A percentile compares a stretch with the other conserved stretches of the same genome.
phyloP scores from a whole-genome alignment of 2,113 vertebrate species.

The Chauna torquata region DNA sequence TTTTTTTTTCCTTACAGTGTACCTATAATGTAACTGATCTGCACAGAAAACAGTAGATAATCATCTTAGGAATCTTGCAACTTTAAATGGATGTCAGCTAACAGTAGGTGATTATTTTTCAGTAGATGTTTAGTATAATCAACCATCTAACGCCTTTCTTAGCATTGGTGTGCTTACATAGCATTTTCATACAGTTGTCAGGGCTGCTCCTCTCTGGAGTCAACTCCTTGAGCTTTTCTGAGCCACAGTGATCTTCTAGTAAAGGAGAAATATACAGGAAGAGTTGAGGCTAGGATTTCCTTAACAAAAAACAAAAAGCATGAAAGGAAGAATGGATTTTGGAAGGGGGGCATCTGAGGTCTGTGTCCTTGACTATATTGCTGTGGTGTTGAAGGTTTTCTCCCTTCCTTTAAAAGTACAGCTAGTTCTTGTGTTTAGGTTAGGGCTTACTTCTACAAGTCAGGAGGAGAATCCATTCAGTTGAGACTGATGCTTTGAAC shows the following conservation, averaged over 20 bases:
- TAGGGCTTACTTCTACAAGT: not conserved
- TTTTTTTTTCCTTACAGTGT: not conserved
- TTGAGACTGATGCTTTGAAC: not conserved
- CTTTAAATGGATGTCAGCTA: not conserved
- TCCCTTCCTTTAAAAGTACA: not conserved
- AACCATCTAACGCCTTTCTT: not conserved
- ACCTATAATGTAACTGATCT: not conserved
- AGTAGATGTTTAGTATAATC: not conserved
- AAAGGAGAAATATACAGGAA: not conserved
- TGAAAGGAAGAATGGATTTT: not conserved
- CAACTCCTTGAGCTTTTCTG: not conserved
- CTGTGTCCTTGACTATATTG: not conserved
- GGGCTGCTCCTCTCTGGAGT: not conserved
- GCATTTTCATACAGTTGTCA: not conserved
- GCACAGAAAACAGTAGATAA: not conserved
- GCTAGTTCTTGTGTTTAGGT: not conserved
- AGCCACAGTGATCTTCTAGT: not conserved
- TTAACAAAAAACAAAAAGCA: not conserved
- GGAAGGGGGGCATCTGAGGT: too few relatives aligned
- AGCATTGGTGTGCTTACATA: not conserved
- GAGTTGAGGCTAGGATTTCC: not conserved
- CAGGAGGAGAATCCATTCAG: not conserved
- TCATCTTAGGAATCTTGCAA: not conserved
- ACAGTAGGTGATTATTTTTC: not conserved
- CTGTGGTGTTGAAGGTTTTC: not conserved